Evolutionary conservation across 1,140 invertebrate genomes (phyloP), one percentile per base, ranked within the genome.

Genomic region (Drosophila fuyamai): DNA sequence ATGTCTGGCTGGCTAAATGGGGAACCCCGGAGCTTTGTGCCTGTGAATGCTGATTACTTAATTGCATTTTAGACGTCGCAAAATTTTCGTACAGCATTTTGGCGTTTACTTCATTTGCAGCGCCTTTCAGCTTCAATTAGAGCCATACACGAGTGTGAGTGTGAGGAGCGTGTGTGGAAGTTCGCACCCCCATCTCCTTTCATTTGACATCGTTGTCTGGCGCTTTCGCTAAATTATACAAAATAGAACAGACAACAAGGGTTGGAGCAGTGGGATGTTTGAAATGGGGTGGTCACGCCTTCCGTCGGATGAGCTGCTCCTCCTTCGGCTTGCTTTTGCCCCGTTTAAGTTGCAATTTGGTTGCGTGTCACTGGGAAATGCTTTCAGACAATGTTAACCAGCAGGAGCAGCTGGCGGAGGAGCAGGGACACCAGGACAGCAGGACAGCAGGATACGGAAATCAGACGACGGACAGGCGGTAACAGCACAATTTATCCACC

Each of bases 71-170:
- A 73, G 54, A 79, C 67, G 67, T 76, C 73, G 73, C 73, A 76
- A 70, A 88, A 83, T 89, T 73, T 77, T 77, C 73, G 62, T 88
- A 83, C 84, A 88, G 71, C 83, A 83, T 88, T 88, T 88, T 83
- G 83, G 84, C 84, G 83, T 83, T 89, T 85, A 88, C 79, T 88
- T 88, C 83, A 89, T 88, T 89, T 88, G 72, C 80, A 65, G 56
- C 77, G 84, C 84, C 83, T 88, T 88, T 88, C 83, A 88, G 56
- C 83, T 75, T 88, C 83, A 88, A 88, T 88, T 88, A 76, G 61
- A 73, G 61, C 40, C 40, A 32, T 53, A 6, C 41, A 27, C 58
- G 43, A 51, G 43, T 71, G 53, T 55, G 43, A 54, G 18, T 57
- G 68, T 53, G n/a, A n/a, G n/a, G n/a, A n/a, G n/a, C n/a, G 38